These are phyloP conservation scores for Nansenia antarctica DNA, from an alignment of 2,113 vertebrate genomes.

Conservation along the genomic window DNA sequence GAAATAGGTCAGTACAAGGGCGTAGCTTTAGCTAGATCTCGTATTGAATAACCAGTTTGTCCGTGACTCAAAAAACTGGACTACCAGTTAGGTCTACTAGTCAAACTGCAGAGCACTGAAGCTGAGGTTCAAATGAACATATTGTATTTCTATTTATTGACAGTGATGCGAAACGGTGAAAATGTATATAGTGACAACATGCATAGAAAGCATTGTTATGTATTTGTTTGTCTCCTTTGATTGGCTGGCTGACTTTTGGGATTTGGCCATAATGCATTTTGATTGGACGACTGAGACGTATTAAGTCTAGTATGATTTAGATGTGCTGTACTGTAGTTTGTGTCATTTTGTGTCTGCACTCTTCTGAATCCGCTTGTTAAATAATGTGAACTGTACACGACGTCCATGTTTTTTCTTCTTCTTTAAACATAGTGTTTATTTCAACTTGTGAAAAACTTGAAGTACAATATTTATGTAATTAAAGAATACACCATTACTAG, in stretches of 20 bases:
- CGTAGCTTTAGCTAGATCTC: no score
- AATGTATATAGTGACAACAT: constrained; percentile 9
- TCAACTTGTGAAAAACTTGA: constrained; percentile 23
- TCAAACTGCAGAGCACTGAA: not conserved
- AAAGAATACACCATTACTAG: constrained; percentile 1
- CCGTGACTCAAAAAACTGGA: not conserved
- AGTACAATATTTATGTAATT: constrained; percentile 21
- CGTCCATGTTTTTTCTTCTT: no score
- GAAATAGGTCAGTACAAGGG: not conserved
- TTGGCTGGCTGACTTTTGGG: constrained; percentile 11
- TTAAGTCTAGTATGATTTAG: not conserved
- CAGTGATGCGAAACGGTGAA: constrained; percentile 19
- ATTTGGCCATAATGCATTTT: not conserved
- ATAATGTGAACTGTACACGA: constrained; percentile 12
- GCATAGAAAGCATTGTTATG: constrained; percentile 4
- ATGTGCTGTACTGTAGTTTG: constrained; percentile 15
- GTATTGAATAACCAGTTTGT: not conserved
- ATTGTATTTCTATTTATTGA: constrained; percentile 21
- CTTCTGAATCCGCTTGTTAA: not conserved
- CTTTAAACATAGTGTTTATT: constrained; percentile 19
- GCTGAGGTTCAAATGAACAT: not conserved
- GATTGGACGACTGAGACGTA: not conserved
- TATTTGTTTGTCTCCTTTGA: constrained; percentile 1
- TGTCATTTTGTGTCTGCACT: constrained; percentile 2
- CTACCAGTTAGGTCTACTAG: no score